Conservation (phyloP, 2,888 invertebrate genomes). For the Trachelus iudaicus region DNA sequence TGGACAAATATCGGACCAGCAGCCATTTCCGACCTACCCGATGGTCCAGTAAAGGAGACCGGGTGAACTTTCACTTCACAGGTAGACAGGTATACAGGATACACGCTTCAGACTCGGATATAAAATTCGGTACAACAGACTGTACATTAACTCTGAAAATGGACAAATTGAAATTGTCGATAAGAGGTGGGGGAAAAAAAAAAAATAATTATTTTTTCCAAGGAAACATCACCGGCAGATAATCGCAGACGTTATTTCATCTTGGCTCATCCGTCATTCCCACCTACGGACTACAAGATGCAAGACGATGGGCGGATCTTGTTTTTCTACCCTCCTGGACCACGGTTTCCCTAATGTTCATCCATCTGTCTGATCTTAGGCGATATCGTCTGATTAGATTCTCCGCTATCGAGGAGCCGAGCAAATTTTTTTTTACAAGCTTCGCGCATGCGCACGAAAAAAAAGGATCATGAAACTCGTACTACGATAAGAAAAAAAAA, state of each 20-base stretch:
- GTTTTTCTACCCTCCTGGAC: not conserved
- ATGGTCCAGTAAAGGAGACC: not conserved
- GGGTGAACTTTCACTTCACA: not conserved
- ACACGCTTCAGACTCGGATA: not conserved
- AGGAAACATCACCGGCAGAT: not conserved
- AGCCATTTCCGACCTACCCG: not conserved
- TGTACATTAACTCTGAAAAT: not conserved
- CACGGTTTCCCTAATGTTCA: not conserved
- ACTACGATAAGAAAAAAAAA: too few relatives aligned
- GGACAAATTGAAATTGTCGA: not conserved
- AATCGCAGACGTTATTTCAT: constrained; percentile 35
- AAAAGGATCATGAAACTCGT: not conserved
- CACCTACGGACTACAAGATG: not conserved
- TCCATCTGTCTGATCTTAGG: not conserved
- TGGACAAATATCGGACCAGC: not conserved
- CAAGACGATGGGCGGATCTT: not conserved
- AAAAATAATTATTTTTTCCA: not conserved
- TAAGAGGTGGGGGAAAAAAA: too few relatives aligned
- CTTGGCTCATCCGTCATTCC: constrained; percentile 35
- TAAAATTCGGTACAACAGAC: not conserved
- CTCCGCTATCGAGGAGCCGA: not conserved
- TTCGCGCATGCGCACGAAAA: not conserved
- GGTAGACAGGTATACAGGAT: not conserved
- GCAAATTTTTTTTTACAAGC: not conserved
- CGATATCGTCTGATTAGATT: constrained; percentile 4